A percentile compares a stretch with the other conserved stretches of the same genome.
Conservation (phyloP, 2,113 vertebrate genomes). For the Ophiodon elongatus region DNA sequence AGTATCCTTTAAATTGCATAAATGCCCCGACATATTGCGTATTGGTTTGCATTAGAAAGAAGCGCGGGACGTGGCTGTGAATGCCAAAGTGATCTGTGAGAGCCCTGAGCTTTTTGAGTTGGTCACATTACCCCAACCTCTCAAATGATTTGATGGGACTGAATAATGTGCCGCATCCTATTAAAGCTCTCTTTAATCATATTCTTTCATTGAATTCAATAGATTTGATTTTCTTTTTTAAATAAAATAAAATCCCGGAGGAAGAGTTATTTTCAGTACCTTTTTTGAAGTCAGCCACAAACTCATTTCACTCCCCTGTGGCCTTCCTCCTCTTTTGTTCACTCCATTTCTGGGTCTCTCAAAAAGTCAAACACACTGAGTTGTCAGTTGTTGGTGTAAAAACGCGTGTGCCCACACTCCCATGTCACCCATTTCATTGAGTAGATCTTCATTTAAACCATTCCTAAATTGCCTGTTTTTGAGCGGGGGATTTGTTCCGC, state of each 20-base stretch:
- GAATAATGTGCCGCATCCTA: constrained; percentile 22
- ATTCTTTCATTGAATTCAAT: background rate
- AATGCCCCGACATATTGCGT: constrained; percentile 8
- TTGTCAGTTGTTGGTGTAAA: constrained; percentile 1
- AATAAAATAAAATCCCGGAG: background rate
- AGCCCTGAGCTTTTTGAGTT: constrained; percentile 8
- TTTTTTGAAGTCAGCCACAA: constrained; percentile 1
- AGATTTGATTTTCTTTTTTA: background rate
- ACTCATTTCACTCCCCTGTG: background rate
- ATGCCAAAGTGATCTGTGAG: background rate
- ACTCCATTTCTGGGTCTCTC: constrained; percentile 2
- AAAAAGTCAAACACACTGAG: constrained; percentile 19
- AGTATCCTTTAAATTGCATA: constrained; percentile 8
- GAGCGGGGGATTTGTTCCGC: constrained; percentile 52
- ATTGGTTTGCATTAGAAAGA: constrained; percentile 5
- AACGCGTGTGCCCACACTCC: background rate
- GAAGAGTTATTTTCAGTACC: background rate
- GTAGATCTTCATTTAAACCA: constrained; percentile 35
- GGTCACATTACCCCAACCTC: background rate
- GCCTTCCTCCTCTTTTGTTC: background rate
- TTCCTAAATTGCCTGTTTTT: constrained; percentile 54
- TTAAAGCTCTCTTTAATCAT: constrained; percentile 27
- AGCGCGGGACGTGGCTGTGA: background rate
- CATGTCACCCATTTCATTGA: constrained; percentile 2
- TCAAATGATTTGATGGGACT: constrained; percentile 7